phyloP scores from a whole-genome alignment of 2,797 vertebrate genomes.

The Strix occidentalis region DNA sequence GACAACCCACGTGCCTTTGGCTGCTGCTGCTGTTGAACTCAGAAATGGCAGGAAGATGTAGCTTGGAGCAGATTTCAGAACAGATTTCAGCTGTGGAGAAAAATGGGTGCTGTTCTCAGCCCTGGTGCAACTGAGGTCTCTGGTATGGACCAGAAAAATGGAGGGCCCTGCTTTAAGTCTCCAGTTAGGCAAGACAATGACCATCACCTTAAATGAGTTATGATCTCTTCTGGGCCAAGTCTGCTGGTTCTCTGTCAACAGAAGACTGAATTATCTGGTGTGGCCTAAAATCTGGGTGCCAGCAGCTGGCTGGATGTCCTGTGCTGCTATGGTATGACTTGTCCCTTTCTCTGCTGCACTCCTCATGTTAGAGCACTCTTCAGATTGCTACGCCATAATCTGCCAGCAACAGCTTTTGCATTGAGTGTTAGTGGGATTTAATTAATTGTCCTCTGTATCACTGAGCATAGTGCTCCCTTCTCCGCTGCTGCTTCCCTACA shows the following conservation, averaged over 20 bases:
- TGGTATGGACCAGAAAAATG: neutral
- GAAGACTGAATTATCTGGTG: neutral
- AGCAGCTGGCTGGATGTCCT: neutral
- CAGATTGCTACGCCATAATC: neutral
- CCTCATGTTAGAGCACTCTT: neutral
- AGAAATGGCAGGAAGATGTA: neutral
- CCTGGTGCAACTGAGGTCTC: neutral
- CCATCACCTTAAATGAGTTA: neutral
- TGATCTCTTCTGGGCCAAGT: neutral
- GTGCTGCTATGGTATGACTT: rapidly evolving
- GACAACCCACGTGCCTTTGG: neutral
- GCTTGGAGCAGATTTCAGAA: neutral
- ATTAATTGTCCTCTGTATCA: neutral
- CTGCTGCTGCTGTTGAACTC: neutral
- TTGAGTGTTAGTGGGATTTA: neutral
- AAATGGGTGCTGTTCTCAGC: neutral
- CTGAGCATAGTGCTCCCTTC: neutral
- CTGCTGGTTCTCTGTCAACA: neutral
- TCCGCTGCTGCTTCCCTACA: rapidly evolving
- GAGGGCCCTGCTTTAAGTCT: neutral
- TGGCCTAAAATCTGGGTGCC: neutral
- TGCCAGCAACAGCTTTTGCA: neutral
- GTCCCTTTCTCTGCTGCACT: neutral
- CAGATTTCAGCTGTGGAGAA: neutral
- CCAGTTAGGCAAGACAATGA: neutral